Evolutionary conservation across 2,888 invertebrate species (phyloP), one percentile per base, ranked within the genome.

Genomic region (Clepsis dumicolana): DNA sequence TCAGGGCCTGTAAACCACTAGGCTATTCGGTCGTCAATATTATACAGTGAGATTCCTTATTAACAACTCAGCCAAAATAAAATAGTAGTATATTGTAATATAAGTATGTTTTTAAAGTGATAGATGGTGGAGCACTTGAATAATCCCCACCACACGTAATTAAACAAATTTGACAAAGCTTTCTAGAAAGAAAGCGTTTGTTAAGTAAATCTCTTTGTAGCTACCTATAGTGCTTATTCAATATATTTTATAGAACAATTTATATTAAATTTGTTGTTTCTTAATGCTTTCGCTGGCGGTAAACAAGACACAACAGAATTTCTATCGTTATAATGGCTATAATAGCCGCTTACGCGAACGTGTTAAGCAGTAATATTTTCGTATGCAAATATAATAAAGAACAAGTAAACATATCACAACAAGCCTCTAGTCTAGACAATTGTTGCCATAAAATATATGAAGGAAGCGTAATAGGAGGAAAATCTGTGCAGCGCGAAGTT

Each of bases 381-480:
- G 38, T n/a, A 44, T 18, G 4, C 44, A 18, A 18, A 44, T 18
- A 18, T 44, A 18, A 44, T 44, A 18, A 44, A 44, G 44, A 44
- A 44, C n/a, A 16, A 8, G 44, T 18, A 48, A 18, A 48, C 48
- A 48, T 35, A 35, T 48, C 48, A 48, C 48, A 48, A 48, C 2
- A 21, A 10, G 48, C 48, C 48, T 48, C 48, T 1, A 48, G 48
- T 48, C 48, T 1, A 48, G 48, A 48, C 48, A 52, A 14, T 12
- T 25, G 14, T 12, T 52, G 52, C 8, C 52, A n/a, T 52, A 52
- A 52, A 48, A 48, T 48, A 21, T 48, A 52, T 52, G 25, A 54
- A 54, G 53, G 29, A 29, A 25, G 7, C 5, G 57, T 59, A 16
- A 32, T n/a, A 32, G 8, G 8, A 16, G 41, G 12, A 21, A 62